Evolutionary conservation across 2,113 vertebrate species (phyloP), one percentile per base, ranked within the genome.

Genomic region (Lota lota): DNA sequence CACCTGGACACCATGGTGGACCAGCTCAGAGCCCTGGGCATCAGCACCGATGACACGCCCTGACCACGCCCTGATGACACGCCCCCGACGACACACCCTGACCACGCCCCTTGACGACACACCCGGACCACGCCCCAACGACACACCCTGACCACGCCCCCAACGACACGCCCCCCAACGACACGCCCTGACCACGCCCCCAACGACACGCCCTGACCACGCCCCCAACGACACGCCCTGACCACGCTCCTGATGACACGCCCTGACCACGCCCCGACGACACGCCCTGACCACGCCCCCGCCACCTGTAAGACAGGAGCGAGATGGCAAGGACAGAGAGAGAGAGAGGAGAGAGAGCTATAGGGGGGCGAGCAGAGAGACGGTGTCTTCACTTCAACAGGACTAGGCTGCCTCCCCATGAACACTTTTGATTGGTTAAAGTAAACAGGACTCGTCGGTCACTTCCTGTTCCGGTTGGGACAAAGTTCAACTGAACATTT

Each of bases 11-110:
- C 92, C 63, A 90, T 93, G 33, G 88, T 98, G 75, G 92, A 94
- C 0, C 96, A 98, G 90, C 93, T 99, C 0, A 91, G 92, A 0
- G 95, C 93, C 81, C 96, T 98, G 90, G 97, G 96, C 79, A 95
- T 99, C 89, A 94, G 94, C 0, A 94, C 96, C 79, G 95, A 95
- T 0, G 86, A 91, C 40, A 1, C 47, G 83, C 77, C 54, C 74
- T 84, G 76, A 68, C 81, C 57, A 20, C 56, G 18, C 3, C 40
- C 40, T 1, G 24, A 33, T 14, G 56, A 40, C 63, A 58, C 28
- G 36, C 22, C 11, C 28, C 47, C 24, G 24, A 36, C 28, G 28
- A 33, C 28, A 2, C 7, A 6, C 28, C 7, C 28, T 33, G 28
- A 33, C 28, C 28, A 4, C 28, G 28, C 6, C 28, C 28, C 28